Evolutionary conservation across 1,140 invertebrate genomes (phyloP).

Genomic region (Notospermus geniculatus): DNA sequence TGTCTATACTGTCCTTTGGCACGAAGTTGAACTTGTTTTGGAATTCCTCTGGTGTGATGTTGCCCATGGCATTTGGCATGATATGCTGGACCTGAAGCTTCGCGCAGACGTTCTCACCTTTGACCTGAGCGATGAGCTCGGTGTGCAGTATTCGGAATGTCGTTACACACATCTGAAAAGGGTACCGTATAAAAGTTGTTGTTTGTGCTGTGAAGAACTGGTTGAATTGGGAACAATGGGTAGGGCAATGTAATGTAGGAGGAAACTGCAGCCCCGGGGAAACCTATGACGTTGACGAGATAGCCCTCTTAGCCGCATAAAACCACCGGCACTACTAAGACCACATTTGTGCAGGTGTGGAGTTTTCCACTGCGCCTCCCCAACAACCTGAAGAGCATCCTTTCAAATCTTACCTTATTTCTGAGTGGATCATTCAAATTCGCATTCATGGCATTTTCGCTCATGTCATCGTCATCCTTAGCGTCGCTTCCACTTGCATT

Average conservation of each 20-base stretch:
- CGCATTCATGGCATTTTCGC: slow-evolving; percentile 61
- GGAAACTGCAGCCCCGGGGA: no score
- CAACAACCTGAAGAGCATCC: no score
- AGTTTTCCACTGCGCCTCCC: not conserved
- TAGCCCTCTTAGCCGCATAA: no score
- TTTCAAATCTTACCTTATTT: not conserved
- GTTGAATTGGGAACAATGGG: no score
- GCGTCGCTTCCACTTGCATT: slow-evolving; percentile 81
- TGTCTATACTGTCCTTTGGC: slow-evolving; percentile 23
- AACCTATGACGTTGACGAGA: no score
- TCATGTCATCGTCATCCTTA: slow-evolving; percentile 77
- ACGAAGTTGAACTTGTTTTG: slow-evolving; percentile 58
- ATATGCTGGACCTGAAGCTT: slow-evolving; percentile 76
- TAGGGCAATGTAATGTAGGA: no score
- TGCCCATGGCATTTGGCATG: slow-evolving; percentile 74
- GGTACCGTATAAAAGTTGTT: slow-evolving; percentile 22
- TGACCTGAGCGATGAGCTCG: slow-evolving; percentile 77
- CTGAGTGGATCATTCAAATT: slow-evolving; percentile 3
- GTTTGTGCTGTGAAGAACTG: no score
- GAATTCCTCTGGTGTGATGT: slow-evolving; percentile 90
- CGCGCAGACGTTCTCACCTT: slow-evolving; percentile 70
- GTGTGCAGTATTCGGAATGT: slow-evolving; percentile 79
- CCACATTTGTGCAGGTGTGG: no score
- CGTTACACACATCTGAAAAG: slow-evolving; percentile 71
- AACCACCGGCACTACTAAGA: no score